Conservation (phyloP, 2,113 vertebrate species). For the Dolichotis patagonum region DNA sequence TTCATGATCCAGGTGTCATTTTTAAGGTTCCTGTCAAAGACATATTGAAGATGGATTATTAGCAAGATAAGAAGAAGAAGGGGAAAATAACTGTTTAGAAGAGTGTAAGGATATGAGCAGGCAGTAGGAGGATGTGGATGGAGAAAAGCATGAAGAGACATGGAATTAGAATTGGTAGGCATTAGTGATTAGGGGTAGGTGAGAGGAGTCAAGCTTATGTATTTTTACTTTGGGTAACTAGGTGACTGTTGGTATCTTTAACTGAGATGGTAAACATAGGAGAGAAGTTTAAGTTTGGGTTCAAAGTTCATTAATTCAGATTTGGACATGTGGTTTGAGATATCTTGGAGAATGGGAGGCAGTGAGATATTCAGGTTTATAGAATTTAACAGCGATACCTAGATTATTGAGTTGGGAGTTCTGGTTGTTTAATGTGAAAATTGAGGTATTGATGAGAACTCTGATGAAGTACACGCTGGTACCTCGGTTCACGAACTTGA, state of each 20-base stretch:
- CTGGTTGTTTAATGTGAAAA: slow-evolving; percentile 31
- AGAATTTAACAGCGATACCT: not conserved
- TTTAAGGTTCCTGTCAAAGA: slow-evolving; percentile 33
- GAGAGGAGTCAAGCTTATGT: not conserved
- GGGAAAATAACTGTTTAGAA: not conserved
- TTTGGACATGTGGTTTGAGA: slow-evolving; percentile 8
- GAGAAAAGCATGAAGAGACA: not conserved
- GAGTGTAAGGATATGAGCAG: not conserved
- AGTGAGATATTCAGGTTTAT: slow-evolving; percentile 16
- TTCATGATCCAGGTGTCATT: slow-evolving; percentile 12
- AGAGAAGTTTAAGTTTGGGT: not conserved
- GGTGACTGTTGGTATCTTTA: not conserved
- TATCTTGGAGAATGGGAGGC: slow-evolving; percentile 21
- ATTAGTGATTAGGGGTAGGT: slow-evolving; percentile 6
- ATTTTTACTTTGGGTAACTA: slow-evolving; percentile 27
- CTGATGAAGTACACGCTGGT: not conserved
- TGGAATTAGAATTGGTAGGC: not conserved
- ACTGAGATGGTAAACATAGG: not conserved
- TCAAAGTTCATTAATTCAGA: not conserved
- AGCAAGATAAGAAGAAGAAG: not conserved
- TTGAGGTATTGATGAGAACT: not conserved
- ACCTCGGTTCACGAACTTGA: not conserved
- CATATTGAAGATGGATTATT: not conserved
- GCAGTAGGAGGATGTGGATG: not conserved
- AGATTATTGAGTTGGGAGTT: not conserved